These are phyloP conservation scores for Eurytoma californica DNA, from an alignment of 2,888 invertebrate genomes.

Conservation along the genomic window DNA sequence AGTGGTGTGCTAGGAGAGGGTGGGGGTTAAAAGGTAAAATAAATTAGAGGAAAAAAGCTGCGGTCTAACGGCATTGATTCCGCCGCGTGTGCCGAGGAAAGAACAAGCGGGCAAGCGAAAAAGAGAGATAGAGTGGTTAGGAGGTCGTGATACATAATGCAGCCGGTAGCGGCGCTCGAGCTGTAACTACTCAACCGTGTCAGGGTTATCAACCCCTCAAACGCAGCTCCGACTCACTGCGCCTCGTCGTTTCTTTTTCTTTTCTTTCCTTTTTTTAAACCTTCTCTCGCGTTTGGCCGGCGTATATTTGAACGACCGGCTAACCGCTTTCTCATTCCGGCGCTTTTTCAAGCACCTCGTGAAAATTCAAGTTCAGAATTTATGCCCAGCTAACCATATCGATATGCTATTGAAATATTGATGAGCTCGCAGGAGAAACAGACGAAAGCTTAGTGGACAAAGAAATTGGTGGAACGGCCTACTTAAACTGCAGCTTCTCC, in stretches of 20 bases:
- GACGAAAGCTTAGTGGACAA: no score
- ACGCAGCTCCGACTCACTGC: constrained; percentile 43
- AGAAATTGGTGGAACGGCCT: no score
- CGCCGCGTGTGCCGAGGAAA: background rate
- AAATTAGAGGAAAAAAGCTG: constrained; percentile 12
- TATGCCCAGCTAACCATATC: background rate
- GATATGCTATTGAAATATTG: no score
- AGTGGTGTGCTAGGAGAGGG: background rate
- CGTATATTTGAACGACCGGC: constrained; percentile 18
- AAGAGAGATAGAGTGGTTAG: constrained; percentile 56
- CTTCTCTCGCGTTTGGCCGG: background rate
- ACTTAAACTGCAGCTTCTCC: no score
- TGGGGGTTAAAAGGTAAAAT: background rate
- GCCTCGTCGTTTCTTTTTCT: constrained; percentile 33
- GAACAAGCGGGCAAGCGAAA: constrained; percentile 22
- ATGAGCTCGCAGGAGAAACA: no score
- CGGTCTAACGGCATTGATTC: constrained; percentile 31
- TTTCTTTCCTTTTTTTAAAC: background rate
- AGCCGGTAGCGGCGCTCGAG: constrained; percentile 60
- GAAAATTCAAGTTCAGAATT: background rate
- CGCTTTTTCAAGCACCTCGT: background rate
- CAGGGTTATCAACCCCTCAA: constrained; percentile 68
- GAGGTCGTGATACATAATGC: constrained; percentile 69
- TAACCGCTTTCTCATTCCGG: constrained; percentile 6
- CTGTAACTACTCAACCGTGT: constrained; percentile 68